A percentile compares a stretch with the other conserved stretches of the same genome.
phyloP scores from a whole-genome alignment of 2,797 vertebrate species.

The Myotis myotis region DNA sequence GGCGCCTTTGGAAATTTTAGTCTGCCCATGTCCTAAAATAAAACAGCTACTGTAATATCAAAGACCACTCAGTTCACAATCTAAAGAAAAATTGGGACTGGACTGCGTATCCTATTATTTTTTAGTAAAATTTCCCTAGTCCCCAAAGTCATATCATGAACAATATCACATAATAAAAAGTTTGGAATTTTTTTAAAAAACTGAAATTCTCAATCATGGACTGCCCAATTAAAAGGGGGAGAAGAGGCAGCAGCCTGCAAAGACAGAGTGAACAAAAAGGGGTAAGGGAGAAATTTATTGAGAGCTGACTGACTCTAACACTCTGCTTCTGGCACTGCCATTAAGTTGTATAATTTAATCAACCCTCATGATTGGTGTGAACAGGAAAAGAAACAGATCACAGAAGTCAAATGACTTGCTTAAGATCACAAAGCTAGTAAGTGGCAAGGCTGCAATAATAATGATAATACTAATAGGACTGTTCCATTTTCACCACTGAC shows the following conservation, averaged over 20 bases:
- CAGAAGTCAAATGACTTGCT: neutral
- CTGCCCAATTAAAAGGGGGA: neutral
- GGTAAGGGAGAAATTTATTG: neutral
- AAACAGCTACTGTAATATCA: conserved; percentile 7
- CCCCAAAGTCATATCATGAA: neutral
- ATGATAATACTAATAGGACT: neutral
- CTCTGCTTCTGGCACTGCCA: neutral
- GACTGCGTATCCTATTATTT: neutral
- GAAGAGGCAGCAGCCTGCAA: neutral
- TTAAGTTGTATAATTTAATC: neutral
- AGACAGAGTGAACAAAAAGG: neutral
- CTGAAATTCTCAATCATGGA: neutral
- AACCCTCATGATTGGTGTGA: neutral
- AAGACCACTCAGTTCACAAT: conserved; percentile 19
- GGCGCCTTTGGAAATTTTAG: conserved; percentile 22
- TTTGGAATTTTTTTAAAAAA: neutral
- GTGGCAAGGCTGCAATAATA: neutral
- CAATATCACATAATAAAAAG: neutral
- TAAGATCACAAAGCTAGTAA: neutral
- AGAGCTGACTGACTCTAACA: neutral
- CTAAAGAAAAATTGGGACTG: conserved; percentile 45
- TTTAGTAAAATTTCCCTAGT: conserved; percentile 36
- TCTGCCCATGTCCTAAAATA: conserved; percentile 1
- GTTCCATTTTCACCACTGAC: neutral
- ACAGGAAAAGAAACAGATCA: conserved; percentile 23